Percentiles rank a stretch among this genome's conserved stretches.
These are phyloP conservation scores for Buathra laborator DNA, from an alignment of 2,888 invertebrate genomes.

Conservation along the genomic window DNA sequence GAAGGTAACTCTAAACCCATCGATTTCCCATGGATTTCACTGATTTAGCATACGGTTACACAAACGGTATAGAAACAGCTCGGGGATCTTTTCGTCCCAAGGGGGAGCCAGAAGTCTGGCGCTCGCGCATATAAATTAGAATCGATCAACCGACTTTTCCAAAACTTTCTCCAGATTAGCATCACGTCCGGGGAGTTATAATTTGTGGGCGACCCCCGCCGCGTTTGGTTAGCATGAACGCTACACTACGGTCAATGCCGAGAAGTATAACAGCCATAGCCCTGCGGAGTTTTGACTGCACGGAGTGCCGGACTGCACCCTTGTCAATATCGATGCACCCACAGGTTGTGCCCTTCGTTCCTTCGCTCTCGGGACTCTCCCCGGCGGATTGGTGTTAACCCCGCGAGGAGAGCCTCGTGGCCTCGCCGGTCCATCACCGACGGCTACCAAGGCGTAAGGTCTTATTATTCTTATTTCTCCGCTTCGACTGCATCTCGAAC, in stretches of 20 bases:
- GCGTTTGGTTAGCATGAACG: constrained; percentile 70
- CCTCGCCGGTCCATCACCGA: constrained; percentile 41
- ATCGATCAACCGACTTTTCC: constrained; percentile 82
- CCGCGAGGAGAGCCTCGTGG: constrained; percentile 34
- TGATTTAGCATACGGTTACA: constrained; percentile 53
- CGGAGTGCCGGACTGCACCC: constrained; percentile 79
- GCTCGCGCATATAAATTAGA: constrained; percentile 74
- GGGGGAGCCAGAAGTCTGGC: constrained; percentile 8
- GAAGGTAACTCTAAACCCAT: neutral
- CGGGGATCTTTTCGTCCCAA: constrained; percentile 27
- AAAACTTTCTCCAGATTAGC: constrained; percentile 84
- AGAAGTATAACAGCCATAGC: constrained; percentile 33
- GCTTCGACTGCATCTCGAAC: constrained; percentile 62
- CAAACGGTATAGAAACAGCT: neutral
- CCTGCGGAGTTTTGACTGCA: constrained; percentile 45
- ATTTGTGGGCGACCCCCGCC: constrained; percentile 84
- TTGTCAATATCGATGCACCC: constrained; percentile 85
- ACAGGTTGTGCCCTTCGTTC: constrained; percentile 68
- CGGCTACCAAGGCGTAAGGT: constrained; percentile 30
- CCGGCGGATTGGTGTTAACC: constrained; percentile 52
- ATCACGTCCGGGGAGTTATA: constrained; percentile 83
- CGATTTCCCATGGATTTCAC: constrained; percentile 45
- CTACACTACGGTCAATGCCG: constrained; percentile 48
- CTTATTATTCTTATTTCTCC: constrained; percentile 58
- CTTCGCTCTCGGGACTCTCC: constrained; percentile 53